These are phyloP conservation scores for Dipodomys merriami DNA, from an alignment of 2,113 vertebrate genomes.

Conservation along the genomic window DNA sequence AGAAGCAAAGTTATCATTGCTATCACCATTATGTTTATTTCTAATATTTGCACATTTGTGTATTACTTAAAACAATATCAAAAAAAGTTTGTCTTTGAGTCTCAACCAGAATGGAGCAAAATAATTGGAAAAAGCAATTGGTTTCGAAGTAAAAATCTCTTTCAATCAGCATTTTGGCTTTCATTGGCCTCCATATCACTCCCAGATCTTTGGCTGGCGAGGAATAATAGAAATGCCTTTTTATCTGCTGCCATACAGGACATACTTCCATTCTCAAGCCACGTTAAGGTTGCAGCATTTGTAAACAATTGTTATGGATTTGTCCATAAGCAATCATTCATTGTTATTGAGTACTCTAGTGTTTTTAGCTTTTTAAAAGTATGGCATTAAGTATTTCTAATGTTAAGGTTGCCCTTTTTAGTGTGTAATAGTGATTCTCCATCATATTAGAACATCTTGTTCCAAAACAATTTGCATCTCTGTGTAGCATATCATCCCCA, in stretches of 20 bases:
- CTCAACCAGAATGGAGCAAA: slow-evolving; percentile 37
- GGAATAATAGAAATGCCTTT: slow-evolving; percentile 21
- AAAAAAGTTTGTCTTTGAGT: neutral
- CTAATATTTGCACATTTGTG: slow-evolving; percentile 44
- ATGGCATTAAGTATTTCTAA: slow-evolving; percentile 1
- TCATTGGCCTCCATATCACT: neutral
- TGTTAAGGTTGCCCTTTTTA: slow-evolving; percentile 31
- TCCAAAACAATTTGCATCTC: slow-evolving; percentile 23
- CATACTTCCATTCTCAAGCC: slow-evolving; percentile 29
- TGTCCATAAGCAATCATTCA: slow-evolving; percentile 3
- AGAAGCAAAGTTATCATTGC: slow-evolving; percentile 21
- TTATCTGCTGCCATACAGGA: slow-evolving; percentile 7
- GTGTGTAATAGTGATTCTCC: neutral
- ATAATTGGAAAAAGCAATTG: slow-evolving; percentile 46
- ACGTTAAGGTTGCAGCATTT: slow-evolving; percentile 5
- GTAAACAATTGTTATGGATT: slow-evolving; percentile 24
- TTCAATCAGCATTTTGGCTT: slow-evolving; percentile 50
- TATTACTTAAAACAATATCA: slow-evolving; percentile 47
- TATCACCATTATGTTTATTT: slow-evolving; percentile 25
- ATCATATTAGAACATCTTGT: slow-evolving; percentile 31
- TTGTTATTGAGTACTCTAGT: slow-evolving; percentile 39
- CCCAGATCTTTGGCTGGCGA: neutral
- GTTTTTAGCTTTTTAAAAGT: slow-evolving; percentile 41
- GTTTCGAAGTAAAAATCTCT: slow-evolving; percentile 53
- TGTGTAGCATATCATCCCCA: slow-evolving; percentile 16